phyloP scores from a whole-genome alignment of 1,140 invertebrate genomes.

The Drosophila tristis region DNA sequence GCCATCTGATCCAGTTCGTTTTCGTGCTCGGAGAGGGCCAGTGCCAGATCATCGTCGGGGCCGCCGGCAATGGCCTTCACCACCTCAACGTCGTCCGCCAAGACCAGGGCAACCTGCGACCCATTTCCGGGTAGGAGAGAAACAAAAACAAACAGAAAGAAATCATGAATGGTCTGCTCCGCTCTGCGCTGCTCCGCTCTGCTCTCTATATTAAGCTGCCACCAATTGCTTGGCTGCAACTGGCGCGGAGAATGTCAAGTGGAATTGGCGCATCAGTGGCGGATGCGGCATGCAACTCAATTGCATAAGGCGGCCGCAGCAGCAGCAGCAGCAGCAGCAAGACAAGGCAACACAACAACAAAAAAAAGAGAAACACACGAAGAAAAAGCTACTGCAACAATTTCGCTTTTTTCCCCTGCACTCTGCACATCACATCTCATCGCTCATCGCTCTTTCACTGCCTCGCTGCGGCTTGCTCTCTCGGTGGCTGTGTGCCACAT shows the following conservation, averaged over 20 bases:
- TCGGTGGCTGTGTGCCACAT: constrained; percentile 15
- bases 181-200: constrained; percentile 13
- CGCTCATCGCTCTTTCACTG: neutral
- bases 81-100: constrained; percentile 87
- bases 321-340: neutral
- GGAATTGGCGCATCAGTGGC: constrained; percentile 60
- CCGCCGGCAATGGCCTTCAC: constrained; percentile 86
- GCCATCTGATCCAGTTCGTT: constrained; percentile 88
- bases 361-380: constrained; percentile 19
- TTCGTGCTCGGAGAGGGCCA: constrained; percentile 85
- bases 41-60: constrained; percentile 70
- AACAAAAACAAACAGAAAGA: constrained; percentile 6
- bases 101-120: constrained; percentile 56
- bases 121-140: constrained; percentile 31
- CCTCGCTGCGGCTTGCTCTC: neutral
- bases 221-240: constrained; percentile 14
- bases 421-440: neutral
- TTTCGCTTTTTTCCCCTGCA: constrained; percentile 68
- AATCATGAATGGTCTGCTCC: constrained; percentile 18
- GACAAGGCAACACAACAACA: constrained; percentile 11
- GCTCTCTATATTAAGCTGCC: constrained; percentile 43
- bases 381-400: constrained; percentile 52
- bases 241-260: constrained; percentile 32
- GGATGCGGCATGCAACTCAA: constrained; percentile 71
- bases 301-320: constrained; percentile 65